Evolutionary conservation across 2,888 invertebrate genomes (phyloP).

Genomic region (Eudasyphora cyanicolor): DNA sequence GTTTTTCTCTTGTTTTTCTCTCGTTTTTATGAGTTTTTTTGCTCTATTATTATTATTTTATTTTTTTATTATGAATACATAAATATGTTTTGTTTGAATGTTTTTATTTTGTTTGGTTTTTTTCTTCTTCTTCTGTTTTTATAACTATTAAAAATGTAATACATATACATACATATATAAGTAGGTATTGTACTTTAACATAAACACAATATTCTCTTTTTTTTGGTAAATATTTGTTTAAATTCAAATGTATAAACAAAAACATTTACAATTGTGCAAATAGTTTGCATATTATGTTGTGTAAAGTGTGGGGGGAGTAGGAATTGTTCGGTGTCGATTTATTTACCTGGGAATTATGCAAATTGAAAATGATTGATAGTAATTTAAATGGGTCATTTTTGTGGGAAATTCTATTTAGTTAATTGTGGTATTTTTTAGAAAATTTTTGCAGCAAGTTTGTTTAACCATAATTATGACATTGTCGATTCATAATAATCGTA

Average conservation of each 20-base stretch:
- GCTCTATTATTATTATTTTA: not conserved
- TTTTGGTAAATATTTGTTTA: not conserved
- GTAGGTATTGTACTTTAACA: not conserved
- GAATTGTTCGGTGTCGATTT: no score
- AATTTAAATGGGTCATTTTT: not conserved
- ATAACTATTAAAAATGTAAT: constrained; percentile 20
- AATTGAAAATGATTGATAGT: not conserved
- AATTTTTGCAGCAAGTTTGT: not conserved
- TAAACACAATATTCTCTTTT: not conserved
- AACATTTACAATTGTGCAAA: no score
- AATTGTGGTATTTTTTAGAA: not conserved
- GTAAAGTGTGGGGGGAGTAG: no score
- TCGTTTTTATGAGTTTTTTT: constrained; percentile 17
- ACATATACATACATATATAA: constrained; percentile 9
- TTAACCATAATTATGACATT: no score
- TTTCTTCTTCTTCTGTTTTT: no score
- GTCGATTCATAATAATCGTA: no score
- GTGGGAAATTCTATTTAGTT: not conserved
- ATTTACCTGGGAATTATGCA: not conserved
- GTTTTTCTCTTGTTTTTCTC: not conserved
- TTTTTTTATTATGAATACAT: constrained; percentile 1
- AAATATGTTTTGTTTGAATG: not conserved
- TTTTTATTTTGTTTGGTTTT: no score
- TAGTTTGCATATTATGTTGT: no score
- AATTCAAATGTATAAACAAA: no score